Conservation (phyloP, 2,888 invertebrate species). For the Drosophila pseudotalamancana region DNA sequence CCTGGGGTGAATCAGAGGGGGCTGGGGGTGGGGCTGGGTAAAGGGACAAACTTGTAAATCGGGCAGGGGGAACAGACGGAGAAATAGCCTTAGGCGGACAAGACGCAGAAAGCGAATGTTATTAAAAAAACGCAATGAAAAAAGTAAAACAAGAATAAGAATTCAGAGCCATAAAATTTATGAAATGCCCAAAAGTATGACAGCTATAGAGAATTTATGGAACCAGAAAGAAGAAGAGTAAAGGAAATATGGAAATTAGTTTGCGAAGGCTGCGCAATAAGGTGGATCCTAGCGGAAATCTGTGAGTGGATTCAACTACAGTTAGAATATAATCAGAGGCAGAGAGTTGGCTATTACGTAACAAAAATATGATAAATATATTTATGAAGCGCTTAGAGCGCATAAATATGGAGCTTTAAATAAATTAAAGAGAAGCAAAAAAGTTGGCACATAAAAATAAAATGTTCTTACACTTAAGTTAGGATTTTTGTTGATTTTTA, state of each 20-base stretch:
- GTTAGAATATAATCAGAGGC: constrained; percentile 1
- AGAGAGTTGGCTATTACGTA: not conserved
- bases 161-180: constrained; percentile 71
- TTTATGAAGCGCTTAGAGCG: not conserved
- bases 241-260: constrained; percentile 50
- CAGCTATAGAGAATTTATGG: constrained; percentile 75
- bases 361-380: not conserved
- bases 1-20: constrained; percentile 12
- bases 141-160: constrained; percentile 21
- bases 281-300: constrained; percentile 29
- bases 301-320: constrained; percentile 12
- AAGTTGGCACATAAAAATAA: not conserved
- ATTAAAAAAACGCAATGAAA: constrained; percentile 55
- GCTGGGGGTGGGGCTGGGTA: not conserved
- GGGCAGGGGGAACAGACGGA: not conserved
- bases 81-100: constrained; percentile 61
- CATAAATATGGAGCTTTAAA: not conserved
- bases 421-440: not conserved
- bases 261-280: constrained; percentile 10
- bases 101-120: constrained; percentile 60
- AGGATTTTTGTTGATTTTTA: not conserved
- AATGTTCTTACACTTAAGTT: not conserved
- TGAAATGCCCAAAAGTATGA: constrained; percentile 78
- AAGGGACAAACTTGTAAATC: constrained; percentile 43
- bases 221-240: not conserved